Percentiles rank a stretch among this genome's conserved stretches.
These are phyloP conservation scores for Tenodera sinensis DNA, from an alignment of 2,888 invertebrate species.

Conservation along the genomic window DNA sequence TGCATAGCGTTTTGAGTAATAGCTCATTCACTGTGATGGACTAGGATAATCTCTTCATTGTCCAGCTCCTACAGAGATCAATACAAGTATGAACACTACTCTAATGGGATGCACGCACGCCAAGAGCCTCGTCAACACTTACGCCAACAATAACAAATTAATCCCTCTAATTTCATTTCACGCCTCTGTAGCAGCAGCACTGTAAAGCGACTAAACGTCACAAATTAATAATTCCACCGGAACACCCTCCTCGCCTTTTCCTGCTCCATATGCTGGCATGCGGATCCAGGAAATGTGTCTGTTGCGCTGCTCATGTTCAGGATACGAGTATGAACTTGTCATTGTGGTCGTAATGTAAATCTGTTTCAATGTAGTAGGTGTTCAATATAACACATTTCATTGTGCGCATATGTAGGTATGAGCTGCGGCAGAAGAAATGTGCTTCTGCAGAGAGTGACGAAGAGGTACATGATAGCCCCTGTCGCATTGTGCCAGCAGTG, in stretches of 20 bases:
- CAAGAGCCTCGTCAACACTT: background rate
- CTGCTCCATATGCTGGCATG: background rate
- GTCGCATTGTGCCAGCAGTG: too few species aligned
- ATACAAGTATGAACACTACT: background rate
- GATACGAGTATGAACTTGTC: too few species aligned
- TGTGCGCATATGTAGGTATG: too few species aligned
- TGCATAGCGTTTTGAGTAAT: background rate
- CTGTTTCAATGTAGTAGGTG: too few species aligned
- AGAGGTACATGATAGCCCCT: too few species aligned
- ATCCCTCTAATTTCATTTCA: background rate
- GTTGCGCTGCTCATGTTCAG: too few species aligned
- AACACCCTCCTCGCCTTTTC: too few species aligned
- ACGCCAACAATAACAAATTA: background rate
- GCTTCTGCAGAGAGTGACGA: too few species aligned
- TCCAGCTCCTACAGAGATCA: background rate
- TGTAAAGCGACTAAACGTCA: background rate
- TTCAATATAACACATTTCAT: too few species aligned
- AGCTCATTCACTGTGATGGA: background rate
- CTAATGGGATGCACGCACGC: background rate
- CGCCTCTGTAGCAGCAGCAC: background rate
- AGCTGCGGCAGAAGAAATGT: too few species aligned
- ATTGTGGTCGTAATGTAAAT: too few species aligned
- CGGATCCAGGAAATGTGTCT: too few species aligned
- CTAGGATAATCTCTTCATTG: background rate
- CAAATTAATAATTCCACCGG: background rate